These are phyloP conservation scores for Pollachius pollachius DNA, from an alignment of 2,113 vertebrate species.

Conservation along the genomic window DNA sequence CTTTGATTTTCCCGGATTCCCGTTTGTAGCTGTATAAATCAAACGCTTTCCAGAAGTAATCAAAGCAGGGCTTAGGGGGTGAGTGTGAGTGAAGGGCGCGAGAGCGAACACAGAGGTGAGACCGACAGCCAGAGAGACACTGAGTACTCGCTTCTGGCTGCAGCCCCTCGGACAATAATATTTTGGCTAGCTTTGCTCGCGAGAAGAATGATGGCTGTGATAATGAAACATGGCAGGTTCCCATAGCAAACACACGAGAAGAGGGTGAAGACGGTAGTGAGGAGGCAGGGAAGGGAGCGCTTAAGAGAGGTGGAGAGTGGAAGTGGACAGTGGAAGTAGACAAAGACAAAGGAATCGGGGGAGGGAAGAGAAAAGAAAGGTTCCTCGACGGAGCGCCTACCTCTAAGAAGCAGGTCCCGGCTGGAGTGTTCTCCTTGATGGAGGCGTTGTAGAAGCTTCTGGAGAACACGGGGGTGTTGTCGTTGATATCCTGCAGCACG, in stretches of 20 bases:
- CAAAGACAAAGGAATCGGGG: neutral
- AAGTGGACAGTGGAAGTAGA: neutral
- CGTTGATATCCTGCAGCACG: slow-evolving; percentile 91
- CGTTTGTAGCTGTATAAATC: slow-evolving; percentile 43
- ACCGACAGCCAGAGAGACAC: slow-evolving; percentile 28
- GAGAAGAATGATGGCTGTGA: slow-evolving; percentile 38
- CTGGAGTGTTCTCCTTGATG: slow-evolving; percentile 85
- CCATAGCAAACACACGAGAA: slow-evolving; percentile 9
- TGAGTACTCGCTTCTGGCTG: slow-evolving; percentile 38
- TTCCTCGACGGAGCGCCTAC: slow-evolving; percentile 64
- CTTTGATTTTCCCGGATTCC: slow-evolving; percentile 38
- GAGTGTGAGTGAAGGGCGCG: slow-evolving; percentile 29
- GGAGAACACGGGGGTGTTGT: slow-evolving; percentile 90
- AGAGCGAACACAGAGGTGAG: slow-evolving; percentile 42
- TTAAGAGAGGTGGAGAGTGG: neutral
- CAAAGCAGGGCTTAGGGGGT: slow-evolving; percentile 29
- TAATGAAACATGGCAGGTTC: slow-evolving; percentile 25
- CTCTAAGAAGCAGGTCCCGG: slow-evolving; percentile 95
- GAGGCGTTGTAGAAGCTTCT: slow-evolving; percentile 89
- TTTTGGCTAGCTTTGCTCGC: slow-evolving; percentile 16
- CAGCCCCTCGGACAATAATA: slow-evolving; percentile 32
- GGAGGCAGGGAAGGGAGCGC: neutral
- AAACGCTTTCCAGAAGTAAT: slow-evolving; percentile 39
- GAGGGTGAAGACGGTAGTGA: neutral
- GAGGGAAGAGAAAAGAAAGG: neutral